Evolutionary conservation across 2,797 vertebrate genomes (phyloP).

Genomic region (Alfaro cultratus): DNA sequence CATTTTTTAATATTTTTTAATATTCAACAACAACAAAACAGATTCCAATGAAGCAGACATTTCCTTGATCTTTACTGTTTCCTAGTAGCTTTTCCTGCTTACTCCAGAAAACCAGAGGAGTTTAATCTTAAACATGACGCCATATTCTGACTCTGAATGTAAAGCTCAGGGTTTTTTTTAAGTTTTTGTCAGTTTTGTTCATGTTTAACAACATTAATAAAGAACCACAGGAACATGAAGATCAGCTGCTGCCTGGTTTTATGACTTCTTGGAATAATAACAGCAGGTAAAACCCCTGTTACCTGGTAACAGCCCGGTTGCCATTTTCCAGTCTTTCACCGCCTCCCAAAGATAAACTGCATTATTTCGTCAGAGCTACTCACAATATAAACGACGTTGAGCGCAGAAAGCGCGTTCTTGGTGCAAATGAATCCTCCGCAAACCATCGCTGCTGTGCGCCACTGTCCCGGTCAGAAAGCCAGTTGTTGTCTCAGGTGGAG

Average conservation of each 20-base stretch:
- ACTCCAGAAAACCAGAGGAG: not conserved
- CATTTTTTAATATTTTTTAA: not conserved
- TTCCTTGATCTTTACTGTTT: not conserved
- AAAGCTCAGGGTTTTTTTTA: not conserved
- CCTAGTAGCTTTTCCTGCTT: not conserved
- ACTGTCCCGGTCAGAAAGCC: not conserved
- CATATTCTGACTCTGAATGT: not conserved
- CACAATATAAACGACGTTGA: conserved; percentile 66
- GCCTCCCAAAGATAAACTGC: not conserved
- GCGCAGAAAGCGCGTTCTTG: conserved; percentile 62
- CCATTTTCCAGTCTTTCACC: not conserved
- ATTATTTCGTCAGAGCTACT: not conserved
- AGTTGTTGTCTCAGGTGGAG: not conserved
- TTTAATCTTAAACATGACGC: not conserved
- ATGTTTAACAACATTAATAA: not conserved
- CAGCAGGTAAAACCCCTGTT: not conserved
- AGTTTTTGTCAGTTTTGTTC: not conserved
- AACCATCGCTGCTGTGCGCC: conserved; percentile 41
- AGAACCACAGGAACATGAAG: not conserved
- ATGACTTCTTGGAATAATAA: not conserved
- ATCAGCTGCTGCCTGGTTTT: not conserved
- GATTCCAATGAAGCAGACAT: not conserved
- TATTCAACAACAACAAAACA: not conserved
- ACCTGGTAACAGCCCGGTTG: not conserved
- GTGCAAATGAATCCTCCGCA: conserved; percentile 68